phyloP scores from a whole-genome alignment of 2,113 vertebrate species.

The Vidua chalybeata region DNA sequence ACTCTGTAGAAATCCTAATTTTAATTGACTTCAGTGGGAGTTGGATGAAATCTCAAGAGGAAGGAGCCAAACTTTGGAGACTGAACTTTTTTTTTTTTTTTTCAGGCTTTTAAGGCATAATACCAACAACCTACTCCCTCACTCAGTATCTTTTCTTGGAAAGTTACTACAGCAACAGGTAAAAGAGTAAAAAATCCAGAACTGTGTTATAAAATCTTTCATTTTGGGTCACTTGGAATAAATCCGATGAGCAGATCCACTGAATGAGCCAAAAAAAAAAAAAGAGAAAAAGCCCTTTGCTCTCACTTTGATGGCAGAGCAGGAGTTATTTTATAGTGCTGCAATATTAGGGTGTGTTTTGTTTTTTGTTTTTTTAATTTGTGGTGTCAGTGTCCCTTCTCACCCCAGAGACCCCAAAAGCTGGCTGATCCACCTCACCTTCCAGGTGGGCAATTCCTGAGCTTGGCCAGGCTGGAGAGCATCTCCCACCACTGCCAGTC shows the following conservation, averaged over 20 bases:
- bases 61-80: not conserved
- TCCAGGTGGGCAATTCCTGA: not conserved
- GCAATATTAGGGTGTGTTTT: not conserved
- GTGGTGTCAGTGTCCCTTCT: not conserved
- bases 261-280: not conserved
- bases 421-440: not conserved
- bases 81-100: not conserved
- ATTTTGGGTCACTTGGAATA: not conserved
- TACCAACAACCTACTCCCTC: not conserved
- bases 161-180: not conserved
- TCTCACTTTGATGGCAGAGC: not conserved
- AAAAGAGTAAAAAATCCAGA: not conserved
- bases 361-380: not conserved
- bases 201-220: not conserved
- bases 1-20: not conserved
- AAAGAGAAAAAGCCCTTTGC: not conserved
- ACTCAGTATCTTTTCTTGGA: not conserved
- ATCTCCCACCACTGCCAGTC: not conserved
- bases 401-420: not conserved
- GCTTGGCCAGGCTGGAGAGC: not conserved
- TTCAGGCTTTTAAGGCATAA: not conserved
- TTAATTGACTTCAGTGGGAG: constrained; percentile 45
- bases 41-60: not conserved
- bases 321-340: not conserved
- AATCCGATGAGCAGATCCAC: not conserved